Percentiles rank a stretch among this genome's conserved stretches.
These are phyloP conservation scores for Microtus ochrogaster DNA, from an alignment of 2,113 vertebrate genomes.

Conservation along the genomic window DNA sequence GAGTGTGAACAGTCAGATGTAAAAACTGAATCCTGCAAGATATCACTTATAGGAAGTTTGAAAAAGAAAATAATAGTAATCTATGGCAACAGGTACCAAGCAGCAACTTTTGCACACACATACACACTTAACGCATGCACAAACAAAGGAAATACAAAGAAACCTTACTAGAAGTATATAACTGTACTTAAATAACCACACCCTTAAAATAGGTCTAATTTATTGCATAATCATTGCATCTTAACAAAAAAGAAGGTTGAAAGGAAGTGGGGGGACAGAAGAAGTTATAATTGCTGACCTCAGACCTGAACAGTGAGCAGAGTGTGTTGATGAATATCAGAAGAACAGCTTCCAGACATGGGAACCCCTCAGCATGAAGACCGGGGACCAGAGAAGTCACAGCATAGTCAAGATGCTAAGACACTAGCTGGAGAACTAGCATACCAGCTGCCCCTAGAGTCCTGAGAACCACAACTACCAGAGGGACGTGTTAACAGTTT, in stretches of 20 bases:
- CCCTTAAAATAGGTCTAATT: constrained; percentile 18
- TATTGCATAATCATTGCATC: background rate
- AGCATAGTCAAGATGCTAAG: background rate
- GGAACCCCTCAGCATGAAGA: background rate
- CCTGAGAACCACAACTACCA: background rate
- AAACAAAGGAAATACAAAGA: background rate
- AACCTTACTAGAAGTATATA: background rate
- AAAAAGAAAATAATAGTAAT: background rate
- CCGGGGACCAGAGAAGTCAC: background rate
- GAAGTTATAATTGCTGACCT: background rate
- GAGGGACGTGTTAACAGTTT: background rate
- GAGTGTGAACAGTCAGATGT: background rate
- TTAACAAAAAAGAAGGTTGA: background rate
- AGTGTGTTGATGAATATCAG: background rate
- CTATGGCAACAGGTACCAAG: background rate
- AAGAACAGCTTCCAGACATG: background rate
- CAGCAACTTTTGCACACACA: background rate
- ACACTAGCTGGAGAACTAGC: background rate
- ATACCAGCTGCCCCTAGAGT: background rate
- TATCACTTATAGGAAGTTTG: background rate
- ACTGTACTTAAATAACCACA: background rate
- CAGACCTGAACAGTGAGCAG: background rate
- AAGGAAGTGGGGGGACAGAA: background rate
- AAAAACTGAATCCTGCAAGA: background rate
- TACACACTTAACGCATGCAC: background rate